Percentiles rank a stretch among this genome's conserved stretches.
Evolutionary conservation across 2,888 invertebrate species (phyloP).

Genomic region (Eudemis profundana): DNA sequence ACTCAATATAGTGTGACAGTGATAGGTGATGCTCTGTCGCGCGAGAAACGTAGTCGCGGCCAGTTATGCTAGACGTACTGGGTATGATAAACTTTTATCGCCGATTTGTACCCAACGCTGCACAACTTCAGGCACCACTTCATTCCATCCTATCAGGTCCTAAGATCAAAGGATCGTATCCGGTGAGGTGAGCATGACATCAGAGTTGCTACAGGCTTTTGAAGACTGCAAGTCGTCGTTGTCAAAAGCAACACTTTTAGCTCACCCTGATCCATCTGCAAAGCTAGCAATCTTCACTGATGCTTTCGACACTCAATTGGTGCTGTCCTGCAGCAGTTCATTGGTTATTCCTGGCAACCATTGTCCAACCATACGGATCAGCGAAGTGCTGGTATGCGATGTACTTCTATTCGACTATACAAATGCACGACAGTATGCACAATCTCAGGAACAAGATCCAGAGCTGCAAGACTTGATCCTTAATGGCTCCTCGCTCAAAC

Average conservation of each 20-base stretch:
- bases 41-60: too few relatives aligned
- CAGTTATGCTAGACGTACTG: too few relatives aligned
- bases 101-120: too few relatives aligned
- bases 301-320: neutral
- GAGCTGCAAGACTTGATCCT: constrained; percentile 5
- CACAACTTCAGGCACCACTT: too few relatives aligned
- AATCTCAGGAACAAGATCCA: constrained; percentile 2
- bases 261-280: neutral
- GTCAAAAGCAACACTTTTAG: neutral
- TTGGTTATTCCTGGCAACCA: neutral
- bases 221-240: neutral
- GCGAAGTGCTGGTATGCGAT: too few relatives aligned
- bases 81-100: too few relatives aligned
- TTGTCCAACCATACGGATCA: neutral
- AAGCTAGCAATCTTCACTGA: too few relatives aligned
- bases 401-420: too few relatives aligned
- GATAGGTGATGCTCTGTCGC: too few relatives aligned
- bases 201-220: neutral
- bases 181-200: neutral
- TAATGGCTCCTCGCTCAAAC: neutral
- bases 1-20: too few relatives aligned
- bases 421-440: too few relatives aligned
- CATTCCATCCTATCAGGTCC: neutral
- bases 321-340: neutral
- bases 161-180: neutral